phyloP scores from a whole-genome alignment of 2,797 vertebrate genomes.

The Urophycis tenuis region DNA sequence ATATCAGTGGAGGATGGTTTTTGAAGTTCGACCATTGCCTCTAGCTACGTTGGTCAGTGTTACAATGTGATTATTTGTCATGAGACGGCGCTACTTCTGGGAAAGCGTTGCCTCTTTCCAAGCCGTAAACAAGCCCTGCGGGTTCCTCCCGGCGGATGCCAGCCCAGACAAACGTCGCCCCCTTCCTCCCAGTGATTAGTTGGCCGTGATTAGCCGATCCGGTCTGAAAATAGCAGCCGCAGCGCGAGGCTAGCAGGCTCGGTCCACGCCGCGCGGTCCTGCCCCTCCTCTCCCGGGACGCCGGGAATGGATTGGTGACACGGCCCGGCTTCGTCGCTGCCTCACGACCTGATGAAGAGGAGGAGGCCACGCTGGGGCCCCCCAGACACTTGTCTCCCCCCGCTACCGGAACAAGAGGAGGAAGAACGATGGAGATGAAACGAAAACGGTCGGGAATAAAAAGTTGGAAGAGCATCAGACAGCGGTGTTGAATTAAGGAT shows the following conservation, averaged over 20 bases:
- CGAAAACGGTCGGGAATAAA: constrained; percentile 13
- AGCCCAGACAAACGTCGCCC: background rate
- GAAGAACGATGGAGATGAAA: constrained; percentile 14
- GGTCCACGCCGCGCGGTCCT: constrained; percentile 21
- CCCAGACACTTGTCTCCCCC: constrained; percentile 24
- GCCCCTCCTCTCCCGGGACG: constrained; percentile 27
- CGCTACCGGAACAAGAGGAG: constrained; percentile 16
- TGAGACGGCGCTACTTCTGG: background rate
- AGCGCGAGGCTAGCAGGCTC: constrained; percentile 17
- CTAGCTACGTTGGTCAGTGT: constrained; percentile 6
- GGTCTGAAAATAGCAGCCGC: constrained; percentile 15
- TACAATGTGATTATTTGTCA: background rate
- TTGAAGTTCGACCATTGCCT: constrained; percentile 16
- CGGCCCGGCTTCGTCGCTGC: constrained; percentile 45
- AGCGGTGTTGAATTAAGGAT: background rate
- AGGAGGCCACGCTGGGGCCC: constrained; percentile 41
- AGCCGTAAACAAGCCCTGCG: background rate
- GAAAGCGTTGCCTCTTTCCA: no score
- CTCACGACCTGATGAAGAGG: constrained; percentile 46
- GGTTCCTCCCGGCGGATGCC: background rate
- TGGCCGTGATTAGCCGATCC: background rate
- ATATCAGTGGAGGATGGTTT: background rate
- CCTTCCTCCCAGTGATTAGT: background rate
- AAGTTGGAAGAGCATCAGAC: background rate
- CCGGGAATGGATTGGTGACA: constrained; percentile 59